A percentile compares a stretch with the other conserved stretches of the same genome.
Conservation (phyloP, 2,888 invertebrate species). For the Blastobasis adustella region DNA sequence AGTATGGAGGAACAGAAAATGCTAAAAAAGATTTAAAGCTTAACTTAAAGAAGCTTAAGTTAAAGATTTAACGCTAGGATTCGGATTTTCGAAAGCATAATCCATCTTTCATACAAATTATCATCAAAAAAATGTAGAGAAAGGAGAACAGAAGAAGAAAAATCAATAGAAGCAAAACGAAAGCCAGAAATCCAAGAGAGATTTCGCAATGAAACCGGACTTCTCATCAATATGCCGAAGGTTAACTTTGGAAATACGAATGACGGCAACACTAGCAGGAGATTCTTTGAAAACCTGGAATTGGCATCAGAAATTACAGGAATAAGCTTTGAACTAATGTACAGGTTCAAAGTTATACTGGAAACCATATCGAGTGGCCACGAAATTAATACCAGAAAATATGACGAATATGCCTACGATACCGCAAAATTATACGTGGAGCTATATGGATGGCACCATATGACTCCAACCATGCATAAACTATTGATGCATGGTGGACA, state of each 20-base stretch:
- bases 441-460: slow-evolving; percentile 24
- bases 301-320: slow-evolving; percentile 28
- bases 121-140: slow-evolving; percentile 4
- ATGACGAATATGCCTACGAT: slow-evolving; percentile 15
- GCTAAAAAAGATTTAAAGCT: slow-evolving; percentile 12
- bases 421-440: slow-evolving; percentile 24
- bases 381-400: slow-evolving; percentile 14
- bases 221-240: slow-evolving; percentile 17
- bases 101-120: slow-evolving; percentile 17
- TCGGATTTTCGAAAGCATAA: slow-evolving; percentile 14
- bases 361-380: slow-evolving; percentile 23
- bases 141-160: background rate
- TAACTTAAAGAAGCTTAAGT: background rate
- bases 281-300: slow-evolving; percentile 28
- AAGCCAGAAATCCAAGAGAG: background rate
- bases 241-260: slow-evolving; percentile 21
- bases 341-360: slow-evolving; percentile 25
- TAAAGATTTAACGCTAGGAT: slow-evolving; percentile 21
- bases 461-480: slow-evolving; percentile 31
- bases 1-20: too few relatives aligned
- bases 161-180: background rate
- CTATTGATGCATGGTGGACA: slow-evolving; percentile 27
- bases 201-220: too few relatives aligned
- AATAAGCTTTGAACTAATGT: slow-evolving; percentile 19
- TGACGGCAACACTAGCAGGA: slow-evolving; percentile 21